Conservation (phyloP, 2,797 vertebrate species). For the Brachymystax lenok region DNA sequence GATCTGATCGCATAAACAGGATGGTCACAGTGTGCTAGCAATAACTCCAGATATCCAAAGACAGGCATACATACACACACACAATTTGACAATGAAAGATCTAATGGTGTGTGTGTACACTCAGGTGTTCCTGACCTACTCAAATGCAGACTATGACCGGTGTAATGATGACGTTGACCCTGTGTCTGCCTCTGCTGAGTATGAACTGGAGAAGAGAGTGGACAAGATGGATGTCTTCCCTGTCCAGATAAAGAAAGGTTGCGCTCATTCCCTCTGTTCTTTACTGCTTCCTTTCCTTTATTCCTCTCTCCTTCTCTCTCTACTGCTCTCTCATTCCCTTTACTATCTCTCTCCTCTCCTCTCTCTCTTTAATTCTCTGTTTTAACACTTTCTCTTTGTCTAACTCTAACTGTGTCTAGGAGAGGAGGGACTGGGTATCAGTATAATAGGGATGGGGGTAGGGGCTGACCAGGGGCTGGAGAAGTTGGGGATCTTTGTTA, state of each 20-base stretch:
- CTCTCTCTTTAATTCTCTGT: neutral
- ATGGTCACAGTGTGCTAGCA: conserved; percentile 39
- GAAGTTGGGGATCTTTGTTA: conserved; percentile 92
- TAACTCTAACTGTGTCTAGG: conserved; percentile 61
- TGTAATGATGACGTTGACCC: conserved; percentile 90
- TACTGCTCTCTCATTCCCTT: neutral
- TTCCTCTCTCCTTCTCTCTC: neutral
- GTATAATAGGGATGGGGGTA: conserved; percentile 93
- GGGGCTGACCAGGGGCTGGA: conserved; percentile 93
- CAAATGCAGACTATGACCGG: conserved; percentile 87
- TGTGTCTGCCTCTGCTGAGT: conserved; percentile 88
- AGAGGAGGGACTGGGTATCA: conserved; percentile 88
- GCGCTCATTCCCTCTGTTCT: conserved; percentile 1
- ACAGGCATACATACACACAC: conserved; percentile 1
- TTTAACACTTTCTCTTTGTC: neutral
- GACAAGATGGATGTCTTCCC: conserved; percentile 91
- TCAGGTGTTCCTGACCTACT: conserved; percentile 88
- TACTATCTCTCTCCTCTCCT: neutral
- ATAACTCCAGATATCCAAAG: conserved; percentile 42
- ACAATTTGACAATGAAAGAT: neutral
- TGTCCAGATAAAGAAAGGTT: conserved; percentile 91
- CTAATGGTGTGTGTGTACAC: conserved; percentile 7
- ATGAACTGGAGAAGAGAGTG: conserved; percentile 90
- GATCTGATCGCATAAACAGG: conserved; percentile 47
- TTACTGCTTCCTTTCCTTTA: too few relatives aligned